Conservation (phyloP, 2,888 invertebrate genomes). For the Creontiades dilutus region DNA sequence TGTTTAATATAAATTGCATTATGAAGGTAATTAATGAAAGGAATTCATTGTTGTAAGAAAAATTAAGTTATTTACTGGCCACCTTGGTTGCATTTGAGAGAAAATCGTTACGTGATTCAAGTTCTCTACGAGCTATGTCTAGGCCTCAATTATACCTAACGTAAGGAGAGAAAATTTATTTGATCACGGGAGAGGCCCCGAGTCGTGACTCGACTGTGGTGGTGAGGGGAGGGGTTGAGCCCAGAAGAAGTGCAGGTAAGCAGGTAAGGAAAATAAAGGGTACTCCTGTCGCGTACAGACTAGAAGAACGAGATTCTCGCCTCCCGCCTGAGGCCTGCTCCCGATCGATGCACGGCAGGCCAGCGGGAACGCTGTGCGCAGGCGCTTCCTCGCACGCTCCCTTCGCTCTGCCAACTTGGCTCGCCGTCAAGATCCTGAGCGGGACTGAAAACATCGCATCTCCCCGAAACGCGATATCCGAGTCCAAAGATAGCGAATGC, state of each 20-base stretch:
- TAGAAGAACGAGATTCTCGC: slow-evolving; percentile 1
- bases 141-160: too few relatives aligned
- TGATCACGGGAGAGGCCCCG: not conserved
- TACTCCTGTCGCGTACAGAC: not conserved
- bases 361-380: not conserved
- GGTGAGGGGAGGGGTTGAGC: not conserved
- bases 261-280: not conserved
- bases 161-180: too few relatives aligned
- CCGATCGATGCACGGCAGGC: slow-evolving; percentile 20
- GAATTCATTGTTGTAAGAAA: too few relatives aligned
- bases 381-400: slow-evolving; percentile 32
- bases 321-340: not conserved
- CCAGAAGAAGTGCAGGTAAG: not conserved
- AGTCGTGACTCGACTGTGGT: not conserved
- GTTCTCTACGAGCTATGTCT: too few relatives aligned
- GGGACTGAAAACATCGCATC: slow-evolving; percentile 11
- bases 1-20: too few relatives aligned
- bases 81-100: too few relatives aligned
- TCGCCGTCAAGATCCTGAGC: slow-evolving; percentile 35
- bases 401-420: slow-evolving; percentile 39
- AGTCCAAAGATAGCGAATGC: slow-evolving; percentile 37
- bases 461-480: slow-evolving; percentile 39
- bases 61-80: too few relatives aligned
- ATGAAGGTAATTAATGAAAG: too few relatives aligned
- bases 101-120: too few relatives aligned